Percentiles rank a stretch among this genome's conserved stretches.
phyloP scores from a whole-genome alignment of 2,888 invertebrate species.

The Epistrophe grossulariae region DNA sequence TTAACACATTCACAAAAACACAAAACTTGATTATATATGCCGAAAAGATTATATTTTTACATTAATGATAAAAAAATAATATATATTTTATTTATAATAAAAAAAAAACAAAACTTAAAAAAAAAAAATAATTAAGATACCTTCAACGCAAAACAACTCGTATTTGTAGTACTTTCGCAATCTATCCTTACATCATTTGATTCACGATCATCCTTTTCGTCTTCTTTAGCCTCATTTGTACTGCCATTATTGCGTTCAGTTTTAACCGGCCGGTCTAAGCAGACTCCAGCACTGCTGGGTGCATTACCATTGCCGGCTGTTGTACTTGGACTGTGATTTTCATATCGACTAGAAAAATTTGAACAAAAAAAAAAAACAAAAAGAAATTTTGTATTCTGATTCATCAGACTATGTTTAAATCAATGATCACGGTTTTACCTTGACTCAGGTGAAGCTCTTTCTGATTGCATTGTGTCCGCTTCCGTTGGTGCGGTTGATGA shows the following conservation, averaged over 20 bases:
- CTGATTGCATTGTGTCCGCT: slow-evolving; percentile 84
- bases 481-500: slow-evolving; percentile 84
- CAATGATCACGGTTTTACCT: slow-evolving; percentile 79
- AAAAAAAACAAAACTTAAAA: slow-evolving; percentile 17
- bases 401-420: neutral
- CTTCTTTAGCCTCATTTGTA: slow-evolving; percentile 83
- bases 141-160: slow-evolving; percentile 77
- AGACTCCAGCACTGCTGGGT: slow-evolving; percentile 77
- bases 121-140: slow-evolving; percentile 72
- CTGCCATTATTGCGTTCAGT: slow-evolving; percentile 83
- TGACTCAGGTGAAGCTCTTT: slow-evolving; percentile 83
- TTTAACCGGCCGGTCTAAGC: slow-evolving; percentile 81
- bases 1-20: slow-evolving; percentile 51
- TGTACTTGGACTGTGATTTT: slow-evolving; percentile 84
- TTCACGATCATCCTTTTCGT: slow-evolving; percentile 83
- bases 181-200: slow-evolving; percentile 82
- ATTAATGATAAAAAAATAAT: neutral
- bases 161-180: slow-evolving; percentile 76
- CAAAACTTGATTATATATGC: slow-evolving; percentile 38
- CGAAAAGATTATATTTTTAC: slow-evolving; percentile 10
- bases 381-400: slow-evolving; percentile 13
- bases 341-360: slow-evolving; percentile 81
- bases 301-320: slow-evolving; percentile 81
- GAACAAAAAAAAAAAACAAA: neutral
- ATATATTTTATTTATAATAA: neutral